Evolutionary conservation across 2,888 invertebrate species (phyloP).

Genomic region (Lingula anatina): DNA sequence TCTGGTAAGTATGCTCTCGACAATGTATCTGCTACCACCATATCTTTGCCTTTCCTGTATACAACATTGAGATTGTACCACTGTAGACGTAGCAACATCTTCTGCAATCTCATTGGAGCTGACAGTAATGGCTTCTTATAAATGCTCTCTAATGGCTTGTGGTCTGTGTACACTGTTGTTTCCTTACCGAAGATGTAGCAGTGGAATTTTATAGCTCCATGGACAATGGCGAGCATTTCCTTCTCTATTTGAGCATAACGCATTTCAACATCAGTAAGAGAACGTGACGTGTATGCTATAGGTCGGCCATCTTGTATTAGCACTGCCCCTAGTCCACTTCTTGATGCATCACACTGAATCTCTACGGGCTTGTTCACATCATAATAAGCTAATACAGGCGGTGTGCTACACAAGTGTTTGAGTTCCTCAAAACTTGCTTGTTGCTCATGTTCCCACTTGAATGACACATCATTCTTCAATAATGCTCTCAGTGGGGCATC

Average conservation of each 20-base stretch:
- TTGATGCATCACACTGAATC: conserved; percentile 17
- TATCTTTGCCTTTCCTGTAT: conserved; percentile 7
- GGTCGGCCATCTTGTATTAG: conserved; percentile 14
- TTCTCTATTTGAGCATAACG: conserved; percentile 20
- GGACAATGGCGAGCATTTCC: conserved; percentile 16
- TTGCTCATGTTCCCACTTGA: conserved; percentile 14
- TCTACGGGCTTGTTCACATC: conserved; percentile 12
- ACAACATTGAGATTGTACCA: conserved; percentile 4
- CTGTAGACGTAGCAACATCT: conserved; percentile 12
- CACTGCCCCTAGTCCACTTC: conserved; percentile 16
- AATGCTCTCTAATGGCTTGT: conserved; percentile 12
- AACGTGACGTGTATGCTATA: conserved; percentile 14
- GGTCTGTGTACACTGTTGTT: conserved; percentile 13
- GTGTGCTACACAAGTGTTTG: conserved; percentile 7
- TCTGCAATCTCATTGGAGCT: conserved; percentile 12
- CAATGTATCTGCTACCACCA: conserved; percentile 7
- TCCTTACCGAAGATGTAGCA: conserved; percentile 16
- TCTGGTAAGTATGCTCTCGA: background rate
- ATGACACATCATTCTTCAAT: conserved; percentile 11
- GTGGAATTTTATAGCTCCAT: conserved; percentile 14
- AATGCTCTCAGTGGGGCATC: conserved; percentile 15
- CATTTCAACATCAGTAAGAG: conserved; percentile 13
- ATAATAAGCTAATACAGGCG: conserved; percentile 14
- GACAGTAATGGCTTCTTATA: conserved; percentile 11
- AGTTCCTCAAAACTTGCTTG: conserved; percentile 11